phyloP scores from a whole-genome alignment of 2,113 vertebrate genomes.

The Labeo catla region DNA sequence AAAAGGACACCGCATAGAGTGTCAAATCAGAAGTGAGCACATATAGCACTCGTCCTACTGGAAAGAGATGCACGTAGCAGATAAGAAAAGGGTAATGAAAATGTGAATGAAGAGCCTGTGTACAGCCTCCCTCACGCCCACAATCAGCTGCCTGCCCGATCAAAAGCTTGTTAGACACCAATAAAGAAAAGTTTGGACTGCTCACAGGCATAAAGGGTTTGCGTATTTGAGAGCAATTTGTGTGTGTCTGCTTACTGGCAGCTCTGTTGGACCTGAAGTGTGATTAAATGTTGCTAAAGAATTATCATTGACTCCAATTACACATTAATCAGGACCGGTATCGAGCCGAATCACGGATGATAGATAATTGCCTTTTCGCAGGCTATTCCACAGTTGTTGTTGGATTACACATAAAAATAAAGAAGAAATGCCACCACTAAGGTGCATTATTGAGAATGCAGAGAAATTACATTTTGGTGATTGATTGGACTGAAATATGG shows the following conservation, averaged over 20 bases:
- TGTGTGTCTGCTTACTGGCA: slow-evolving; percentile 13
- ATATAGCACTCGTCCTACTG: background rate
- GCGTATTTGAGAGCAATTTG: slow-evolving; percentile 10
- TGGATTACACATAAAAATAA: slow-evolving; percentile 1
- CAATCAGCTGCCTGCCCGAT: background rate
- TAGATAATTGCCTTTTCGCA: slow-evolving; percentile 22
- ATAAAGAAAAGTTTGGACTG: slow-evolving; percentile 38
- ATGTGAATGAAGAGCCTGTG: slow-evolving; percentile 23
- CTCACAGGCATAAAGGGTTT: background rate
- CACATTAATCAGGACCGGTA: slow-evolving; percentile 5
- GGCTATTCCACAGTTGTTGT: slow-evolving; percentile 12
- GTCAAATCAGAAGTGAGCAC: slow-evolving; percentile 42
- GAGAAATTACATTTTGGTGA: background rate
- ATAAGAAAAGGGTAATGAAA: slow-evolving; percentile 30
- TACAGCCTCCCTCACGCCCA: background rate
- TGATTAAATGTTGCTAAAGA: slow-evolving; percentile 27
- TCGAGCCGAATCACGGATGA: slow-evolving; percentile 3
- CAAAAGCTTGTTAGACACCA: slow-evolving; percentile 9
- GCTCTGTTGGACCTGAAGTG: slow-evolving; percentile 23
- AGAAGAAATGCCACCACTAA: slow-evolving; percentile 3
- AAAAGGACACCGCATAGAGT: slow-evolving; percentile 3
- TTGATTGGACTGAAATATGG: background rate
- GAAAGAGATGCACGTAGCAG: slow-evolving; percentile 19
- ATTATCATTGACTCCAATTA: slow-evolving; percentile 46
- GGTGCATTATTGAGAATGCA: background rate